A percentile compares a stretch with the other conserved stretches of the same genome.
Evolutionary conservation across 2,888 invertebrate genomes (phyloP).

Genomic region (Iselma pallidipennis): DNA sequence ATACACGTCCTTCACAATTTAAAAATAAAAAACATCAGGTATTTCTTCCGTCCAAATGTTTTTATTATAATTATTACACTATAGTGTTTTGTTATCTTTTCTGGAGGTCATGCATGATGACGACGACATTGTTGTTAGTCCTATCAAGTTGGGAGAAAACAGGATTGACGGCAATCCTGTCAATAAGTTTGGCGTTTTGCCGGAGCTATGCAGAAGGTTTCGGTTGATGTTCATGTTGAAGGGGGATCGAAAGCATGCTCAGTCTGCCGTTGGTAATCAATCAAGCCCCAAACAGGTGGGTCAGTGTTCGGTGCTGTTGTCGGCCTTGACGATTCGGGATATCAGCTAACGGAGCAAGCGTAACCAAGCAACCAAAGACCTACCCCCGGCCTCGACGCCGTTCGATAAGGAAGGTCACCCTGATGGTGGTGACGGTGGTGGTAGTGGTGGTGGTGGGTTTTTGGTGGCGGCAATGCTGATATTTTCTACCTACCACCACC

Average conservation of each 20-base stretch:
- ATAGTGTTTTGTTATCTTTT: too few relatives aligned
- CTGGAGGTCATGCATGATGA: too few relatives aligned
- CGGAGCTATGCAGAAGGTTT: too few relatives aligned
- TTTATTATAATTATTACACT: too few relatives aligned
- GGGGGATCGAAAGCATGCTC: conserved; percentile 7
- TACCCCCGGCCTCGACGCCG: conserved; percentile 23
- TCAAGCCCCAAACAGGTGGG: conserved; percentile 27
- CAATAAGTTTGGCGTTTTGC: too few relatives aligned
- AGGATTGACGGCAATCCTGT: too few relatives aligned
- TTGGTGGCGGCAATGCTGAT: background rate
- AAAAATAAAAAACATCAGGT: too few relatives aligned
- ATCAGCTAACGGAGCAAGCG: conserved; percentile 19
- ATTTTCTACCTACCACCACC: background rate
- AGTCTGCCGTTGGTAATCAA: conserved; percentile 20
- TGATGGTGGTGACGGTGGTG: background rate
- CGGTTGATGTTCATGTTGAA: background rate
- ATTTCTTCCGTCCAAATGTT: too few relatives aligned
- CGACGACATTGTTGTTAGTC: too few relatives aligned
- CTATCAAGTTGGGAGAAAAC: too few relatives aligned
- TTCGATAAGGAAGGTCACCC: conserved; percentile 26
- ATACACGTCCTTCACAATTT: too few relatives aligned
- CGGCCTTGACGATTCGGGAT: conserved; percentile 27
- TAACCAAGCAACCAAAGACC: conserved; percentile 29
- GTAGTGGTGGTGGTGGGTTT: background rate
- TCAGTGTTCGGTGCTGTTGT: conserved; percentile 27